These are phyloP conservation scores for Ectropis crepuscularia DNA, from an alignment of 2,888 invertebrate species.

Conservation along the genomic window DNA sequence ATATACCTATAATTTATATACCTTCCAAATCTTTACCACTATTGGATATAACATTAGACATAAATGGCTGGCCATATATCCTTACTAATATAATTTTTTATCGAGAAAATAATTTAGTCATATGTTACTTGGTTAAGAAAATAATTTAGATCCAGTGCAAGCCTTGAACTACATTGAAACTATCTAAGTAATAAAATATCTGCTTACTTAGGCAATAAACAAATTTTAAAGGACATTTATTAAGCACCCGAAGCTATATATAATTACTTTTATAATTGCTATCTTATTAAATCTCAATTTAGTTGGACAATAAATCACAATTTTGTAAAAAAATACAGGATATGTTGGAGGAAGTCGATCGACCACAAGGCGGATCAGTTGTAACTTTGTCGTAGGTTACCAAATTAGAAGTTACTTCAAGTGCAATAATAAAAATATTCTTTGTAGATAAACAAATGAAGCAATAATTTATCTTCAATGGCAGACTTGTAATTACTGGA, in stretches of 20 bases:
- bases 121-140: too few species aligned
- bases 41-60: too few species aligned
- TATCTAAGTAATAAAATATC: not conserved
- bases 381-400: not conserved
- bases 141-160: constrained; percentile 28
- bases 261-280: not conserved
- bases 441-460: constrained; percentile 14
- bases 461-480: constrained; percentile 34
- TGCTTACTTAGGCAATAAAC: constrained; percentile 9
- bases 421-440: constrained; percentile 6
- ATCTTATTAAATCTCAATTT: constrained; percentile 2
- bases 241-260: not conserved
- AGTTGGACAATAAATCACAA: constrained; percentile 1
- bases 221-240: constrained; percentile 2
- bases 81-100: too few species aligned
- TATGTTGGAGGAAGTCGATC: constrained; percentile 19
- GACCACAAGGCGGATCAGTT: constrained; percentile 24
- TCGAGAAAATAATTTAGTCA: too few species aligned
- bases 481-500: constrained; percentile 25
- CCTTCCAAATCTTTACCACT: not conserved
- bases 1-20: not conserved
- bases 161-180: constrained; percentile 33
- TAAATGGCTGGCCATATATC: too few species aligned
- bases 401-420: constrained; percentile 6
- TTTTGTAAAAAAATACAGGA: constrained; percentile 18